Conservation (phyloP, 1,140 invertebrate genomes). For the Mercenaria mercenaria region DNA sequence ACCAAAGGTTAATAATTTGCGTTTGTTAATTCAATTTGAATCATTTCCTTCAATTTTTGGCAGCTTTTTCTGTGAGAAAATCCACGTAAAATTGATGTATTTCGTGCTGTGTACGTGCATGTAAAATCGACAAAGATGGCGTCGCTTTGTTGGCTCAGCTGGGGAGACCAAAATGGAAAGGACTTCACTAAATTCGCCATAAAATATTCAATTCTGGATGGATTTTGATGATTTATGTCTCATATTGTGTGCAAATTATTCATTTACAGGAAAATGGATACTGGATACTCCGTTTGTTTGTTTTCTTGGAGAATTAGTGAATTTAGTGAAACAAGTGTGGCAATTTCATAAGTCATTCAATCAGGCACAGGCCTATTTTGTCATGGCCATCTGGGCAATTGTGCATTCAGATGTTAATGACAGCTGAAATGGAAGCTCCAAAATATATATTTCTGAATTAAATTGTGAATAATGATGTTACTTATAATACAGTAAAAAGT, state of each 20-base stretch:
- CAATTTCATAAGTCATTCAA: not conserved
- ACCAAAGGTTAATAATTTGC: conserved; percentile 88
- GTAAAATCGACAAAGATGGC: conserved; percentile 81
- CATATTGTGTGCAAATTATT: conserved; percentile 55
- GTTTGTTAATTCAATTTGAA: not conserved
- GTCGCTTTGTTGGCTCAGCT: conserved; percentile 80
- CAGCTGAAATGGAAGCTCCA: not conserved
- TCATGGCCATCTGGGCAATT: not conserved
- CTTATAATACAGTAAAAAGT: too few species aligned
- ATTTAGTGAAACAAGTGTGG: conserved; percentile 53
- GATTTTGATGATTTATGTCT: conserved; percentile 42
- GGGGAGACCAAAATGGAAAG: conserved; percentile 20
- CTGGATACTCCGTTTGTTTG: not conserved
- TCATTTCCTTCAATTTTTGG: not conserved
- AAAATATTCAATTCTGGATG: conserved; percentile 24
- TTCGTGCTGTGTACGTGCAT: conserved; percentile 74
- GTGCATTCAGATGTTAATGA: not conserved
- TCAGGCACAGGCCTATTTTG: conserved; percentile 41
- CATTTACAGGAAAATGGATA: not conserved
- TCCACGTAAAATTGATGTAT: not conserved
- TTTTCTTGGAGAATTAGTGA: not conserved
- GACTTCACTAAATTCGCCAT: conserved; percentile 55
- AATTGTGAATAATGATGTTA: too few species aligned
- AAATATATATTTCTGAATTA: too few species aligned
- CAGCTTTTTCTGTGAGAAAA: not conserved